Base-by-base conservation (phyloP, 2,888 invertebrate genomes). In the Andrena chrysosceles region DNA sequence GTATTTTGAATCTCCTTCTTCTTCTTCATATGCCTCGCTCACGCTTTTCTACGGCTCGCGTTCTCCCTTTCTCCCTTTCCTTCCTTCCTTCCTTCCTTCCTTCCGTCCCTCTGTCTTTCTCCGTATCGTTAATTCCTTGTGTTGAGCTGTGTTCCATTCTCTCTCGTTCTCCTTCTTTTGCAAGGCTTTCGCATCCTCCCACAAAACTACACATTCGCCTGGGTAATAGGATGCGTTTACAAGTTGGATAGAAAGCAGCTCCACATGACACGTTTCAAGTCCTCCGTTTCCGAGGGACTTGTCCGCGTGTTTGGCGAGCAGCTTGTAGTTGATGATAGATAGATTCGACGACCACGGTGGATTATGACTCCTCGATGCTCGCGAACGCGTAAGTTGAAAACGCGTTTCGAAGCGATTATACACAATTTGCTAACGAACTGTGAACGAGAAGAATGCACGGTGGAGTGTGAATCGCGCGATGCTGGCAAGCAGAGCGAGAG, bases 1-100 rank as follows among this genome's bases (percentile, higher is more conserved):
- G 92, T 88, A 91, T 92, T 89, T 90, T 85, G 85, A 87, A 84
- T 88, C 85, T 78, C 60, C 59, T 63, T 70, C 64, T 63, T 59
- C 71, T 62, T 78, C 6, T n/a, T 83, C 82, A 35, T 20, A 29
- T 26, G 2, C 42, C 54, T 16, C 35, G 20, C 49, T 42, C 23
- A 13, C 42, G 64, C 49, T 33, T 26, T 20, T 29, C 23, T 54
- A 13, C n/a, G 20, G 54, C 49, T 52, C 33, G 33, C 26, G 13
- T 31, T 42, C 20, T 54, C 10, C 23, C 20, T 29, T 42, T 10
- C n/a, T 10, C 23, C n/a, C 29, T 26, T 26, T 26, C 0, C 10
- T 20, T 20, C 16, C 42, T n/a, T 1, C 48, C n/a, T 23, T 52
- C 10, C 23, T 66, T 42, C 7, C n/a, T 35, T 33, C 23, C 49